Evolutionary conservation across 1,140 invertebrate genomes (phyloP).

Genomic region (Drosophila miranda): DNA sequence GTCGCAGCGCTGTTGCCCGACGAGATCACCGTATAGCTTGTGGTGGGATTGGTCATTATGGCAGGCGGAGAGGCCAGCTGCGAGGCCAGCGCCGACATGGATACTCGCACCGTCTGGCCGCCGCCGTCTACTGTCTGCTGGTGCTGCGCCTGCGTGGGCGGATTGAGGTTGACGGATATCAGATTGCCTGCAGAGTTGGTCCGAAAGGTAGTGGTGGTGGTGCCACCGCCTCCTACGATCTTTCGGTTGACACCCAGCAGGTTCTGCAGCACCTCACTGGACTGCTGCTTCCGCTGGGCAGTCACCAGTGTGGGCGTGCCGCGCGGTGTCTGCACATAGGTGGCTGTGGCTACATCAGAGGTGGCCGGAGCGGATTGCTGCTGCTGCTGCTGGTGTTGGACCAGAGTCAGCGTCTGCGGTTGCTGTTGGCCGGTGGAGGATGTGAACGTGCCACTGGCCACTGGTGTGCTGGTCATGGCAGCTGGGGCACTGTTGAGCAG

Average conservation of each 20-base stretch:
- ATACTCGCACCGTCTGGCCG: constrained; percentile 72
- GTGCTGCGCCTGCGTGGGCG: constrained; percentile 44
- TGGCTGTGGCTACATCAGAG: constrained; percentile 55
- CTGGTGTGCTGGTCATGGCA: constrained; percentile 84
- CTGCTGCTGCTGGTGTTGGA: constrained; percentile 66
- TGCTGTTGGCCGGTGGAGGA: constrained; percentile 74
- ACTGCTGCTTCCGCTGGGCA: constrained; percentile 66
- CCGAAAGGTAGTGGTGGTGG: constrained; percentile 67
- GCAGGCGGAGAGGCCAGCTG: constrained; percentile 81
- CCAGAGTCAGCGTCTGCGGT: constrained; percentile 63
- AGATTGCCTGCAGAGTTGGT: constrained; percentile 83
- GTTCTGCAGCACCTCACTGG: constrained; percentile 77
- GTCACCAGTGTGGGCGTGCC: constrained; percentile 61
- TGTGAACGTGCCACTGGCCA: constrained; percentile 80
- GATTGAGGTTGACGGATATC: constrained; percentile 82
- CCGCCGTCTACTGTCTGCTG: constrained; percentile 46
- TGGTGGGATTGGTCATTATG: constrained; percentile 77
- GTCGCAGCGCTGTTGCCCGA: constrained; percentile 44
- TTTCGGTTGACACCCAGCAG: constrained; percentile 73
- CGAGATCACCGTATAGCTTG: constrained; percentile 73
- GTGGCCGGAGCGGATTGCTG: constrained; percentile 35
- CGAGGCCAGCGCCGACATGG: constrained; percentile 81
- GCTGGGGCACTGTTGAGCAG: constrained; percentile 89
- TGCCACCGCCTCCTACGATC: constrained; percentile 65
- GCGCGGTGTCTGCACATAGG: constrained; percentile 67